Conservation (phyloP, 2,888 invertebrate species). For the Phengaris alcon region DNA sequence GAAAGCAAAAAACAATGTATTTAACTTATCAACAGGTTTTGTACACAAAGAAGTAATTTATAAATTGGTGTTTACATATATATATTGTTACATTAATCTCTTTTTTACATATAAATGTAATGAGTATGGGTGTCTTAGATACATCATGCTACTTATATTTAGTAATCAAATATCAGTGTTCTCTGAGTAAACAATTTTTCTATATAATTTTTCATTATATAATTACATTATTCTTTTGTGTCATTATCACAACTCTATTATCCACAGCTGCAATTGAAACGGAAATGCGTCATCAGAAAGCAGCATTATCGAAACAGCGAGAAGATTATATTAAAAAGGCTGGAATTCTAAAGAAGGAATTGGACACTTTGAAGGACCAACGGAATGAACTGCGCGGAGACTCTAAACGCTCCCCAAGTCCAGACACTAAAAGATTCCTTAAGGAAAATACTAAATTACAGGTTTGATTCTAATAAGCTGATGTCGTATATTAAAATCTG, state of each 20-base stretch:
- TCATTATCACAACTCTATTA: conserved; percentile 38
- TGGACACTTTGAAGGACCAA: conserved; percentile 88
- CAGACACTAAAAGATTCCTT: conserved; percentile 87
- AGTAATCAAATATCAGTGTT: no score
- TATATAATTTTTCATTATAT: background rate
- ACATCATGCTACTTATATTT: no score
- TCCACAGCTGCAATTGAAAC: conserved; percentile 84
- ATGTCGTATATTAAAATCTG: background rate
- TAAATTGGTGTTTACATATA: background rate
- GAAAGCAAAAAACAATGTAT: background rate
- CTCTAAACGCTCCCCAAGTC: conserved; percentile 83
- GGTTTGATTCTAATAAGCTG: conserved; percentile 74
- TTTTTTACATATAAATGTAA: no score
- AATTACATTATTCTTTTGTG: conserved; percentile 7
- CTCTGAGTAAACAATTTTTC: conserved; percentile 28
- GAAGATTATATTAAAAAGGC: conserved; percentile 90
- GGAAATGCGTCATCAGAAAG: conserved; percentile 90
- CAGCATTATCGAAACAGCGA: conserved; percentile 87
- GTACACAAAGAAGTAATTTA: background rate
- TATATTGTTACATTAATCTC: background rate
- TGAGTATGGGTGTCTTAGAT: no score
- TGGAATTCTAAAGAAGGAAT: conserved; percentile 85
- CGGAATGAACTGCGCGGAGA: conserved; percentile 86
- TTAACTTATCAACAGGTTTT: background rate
- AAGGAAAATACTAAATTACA: conserved; percentile 91